Evolutionary conservation across 2,113 vertebrate species (phyloP).

Genomic region (Elephas maximus): DNA sequence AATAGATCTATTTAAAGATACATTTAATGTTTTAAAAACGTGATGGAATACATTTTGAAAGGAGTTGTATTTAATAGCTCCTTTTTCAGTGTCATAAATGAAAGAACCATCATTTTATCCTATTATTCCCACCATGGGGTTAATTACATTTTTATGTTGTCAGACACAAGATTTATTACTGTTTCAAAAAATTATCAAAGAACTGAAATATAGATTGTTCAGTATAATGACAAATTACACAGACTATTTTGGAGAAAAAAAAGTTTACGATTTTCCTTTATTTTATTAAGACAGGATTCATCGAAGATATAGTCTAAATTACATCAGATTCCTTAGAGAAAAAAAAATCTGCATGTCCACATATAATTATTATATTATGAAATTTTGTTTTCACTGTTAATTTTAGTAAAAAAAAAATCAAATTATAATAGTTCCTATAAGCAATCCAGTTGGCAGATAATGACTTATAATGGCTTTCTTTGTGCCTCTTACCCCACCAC

Average conservation of each 20-base stretch:
- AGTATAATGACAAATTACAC: neutral
- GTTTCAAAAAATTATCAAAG: constrained; percentile 42
- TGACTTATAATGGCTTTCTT: neutral
- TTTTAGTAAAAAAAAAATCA: neutral
- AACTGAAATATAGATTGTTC: neutral
- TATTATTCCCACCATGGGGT: neutral
- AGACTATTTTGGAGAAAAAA: neutral
- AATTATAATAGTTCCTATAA: neutral
- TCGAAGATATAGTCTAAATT: neutral
- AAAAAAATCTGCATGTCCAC: neutral
- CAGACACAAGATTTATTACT: neutral
- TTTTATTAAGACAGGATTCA: neutral
- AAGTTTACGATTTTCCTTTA: neutral
- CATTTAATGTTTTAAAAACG: neutral
- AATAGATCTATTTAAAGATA: neutral
- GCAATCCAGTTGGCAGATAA: neutral
- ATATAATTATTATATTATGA: neutral
- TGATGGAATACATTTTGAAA: neutral
- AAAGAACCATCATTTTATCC: neutral
- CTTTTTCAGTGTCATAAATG: neutral
- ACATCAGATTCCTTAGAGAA: neutral
- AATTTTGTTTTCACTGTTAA: neutral
- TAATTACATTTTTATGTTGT: constrained; percentile 3
- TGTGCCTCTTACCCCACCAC: neutral
- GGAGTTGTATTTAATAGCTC: neutral